Conservation (phyloP, 2,888 invertebrate species). For the Silvanus unidentatus region DNA sequence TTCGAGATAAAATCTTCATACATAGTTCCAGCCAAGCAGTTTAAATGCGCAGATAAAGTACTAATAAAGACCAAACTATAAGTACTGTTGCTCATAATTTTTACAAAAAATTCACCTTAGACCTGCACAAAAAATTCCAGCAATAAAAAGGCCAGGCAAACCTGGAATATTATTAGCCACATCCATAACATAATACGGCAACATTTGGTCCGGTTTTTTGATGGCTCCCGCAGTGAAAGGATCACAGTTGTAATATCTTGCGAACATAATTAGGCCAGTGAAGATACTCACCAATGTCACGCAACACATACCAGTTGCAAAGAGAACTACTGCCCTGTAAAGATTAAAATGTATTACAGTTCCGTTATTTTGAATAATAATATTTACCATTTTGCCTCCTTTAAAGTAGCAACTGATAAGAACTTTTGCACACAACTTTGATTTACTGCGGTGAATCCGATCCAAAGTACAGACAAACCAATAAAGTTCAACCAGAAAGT, state of each 20-base stretch:
- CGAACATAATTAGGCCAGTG: slow-evolving; percentile 57
- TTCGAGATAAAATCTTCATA: slow-evolving; percentile 60
- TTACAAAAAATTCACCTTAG: slow-evolving; percentile 51
- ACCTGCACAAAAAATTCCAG: slow-evolving; percentile 68
- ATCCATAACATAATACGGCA: slow-evolving; percentile 69
- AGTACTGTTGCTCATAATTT: background rate
- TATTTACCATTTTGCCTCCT: background rate
- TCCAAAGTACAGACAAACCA: slow-evolving; percentile 51
- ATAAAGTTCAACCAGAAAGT: slow-evolving; percentile 58
- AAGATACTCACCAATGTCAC: slow-evolving; percentile 54
- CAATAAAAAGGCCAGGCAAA: slow-evolving; percentile 68
- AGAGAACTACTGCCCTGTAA: slow-evolving; percentile 1
- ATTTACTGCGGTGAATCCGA: slow-evolving; percentile 39
- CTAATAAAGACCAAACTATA: slow-evolving; percentile 35
- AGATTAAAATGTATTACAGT: background rate
- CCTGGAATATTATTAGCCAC: slow-evolving; percentile 61
- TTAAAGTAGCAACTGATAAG: slow-evolving; percentile 29
- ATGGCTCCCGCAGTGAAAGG: slow-evolving; percentile 52
- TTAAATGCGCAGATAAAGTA: slow-evolving; percentile 59
- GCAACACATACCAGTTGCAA: slow-evolving; percentile 18
- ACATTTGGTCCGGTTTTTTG: slow-evolving; percentile 52
- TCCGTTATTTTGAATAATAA: too few relatives aligned
- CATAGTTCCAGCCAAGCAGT: slow-evolving; percentile 57
- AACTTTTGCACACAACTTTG: slow-evolving; percentile 49
- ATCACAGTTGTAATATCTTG: slow-evolving; percentile 49